Conservation (phyloP, 2,888 invertebrate species). For the Leucania comma region DNA sequence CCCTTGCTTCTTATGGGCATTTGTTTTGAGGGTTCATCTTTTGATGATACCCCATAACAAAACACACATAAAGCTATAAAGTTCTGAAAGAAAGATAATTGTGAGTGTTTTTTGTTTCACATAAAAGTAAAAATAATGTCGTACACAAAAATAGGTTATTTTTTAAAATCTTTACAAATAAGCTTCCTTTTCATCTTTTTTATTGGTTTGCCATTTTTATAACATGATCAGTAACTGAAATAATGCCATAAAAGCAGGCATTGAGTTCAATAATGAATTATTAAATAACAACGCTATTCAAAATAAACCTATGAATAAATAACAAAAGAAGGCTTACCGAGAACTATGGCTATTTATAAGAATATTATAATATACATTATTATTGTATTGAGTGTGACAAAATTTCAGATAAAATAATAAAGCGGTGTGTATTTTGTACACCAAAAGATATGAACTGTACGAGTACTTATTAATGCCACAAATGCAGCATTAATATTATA, state of each 20-base stretch:
- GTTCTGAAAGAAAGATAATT: constrained; percentile 7
- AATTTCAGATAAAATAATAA: constrained; percentile 5
- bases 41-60: constrained; percentile 31
- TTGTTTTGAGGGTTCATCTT: constrained; percentile 43
- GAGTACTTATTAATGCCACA: too few relatives aligned
- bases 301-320: background rate
- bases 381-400: background rate
- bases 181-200: too few relatives aligned
- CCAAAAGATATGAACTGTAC: background rate
- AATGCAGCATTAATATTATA: background rate
- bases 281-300: background rate
- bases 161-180: background rate
- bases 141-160: background rate
- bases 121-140: background rate
- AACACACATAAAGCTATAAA: constrained; percentile 13
- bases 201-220: background rate
- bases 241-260: background rate
- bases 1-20: constrained; percentile 39
- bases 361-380: background rate
- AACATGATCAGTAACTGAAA: background rate
- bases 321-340: background rate
- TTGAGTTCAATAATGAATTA: background rate
- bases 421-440: background rate
- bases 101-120: background rate
- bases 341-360: background rate